Evolutionary conservation across 1,140 invertebrate genomes (phyloP), one percentile per base, ranked within the genome.

Genomic region (Solenopsis invicta): DNA sequence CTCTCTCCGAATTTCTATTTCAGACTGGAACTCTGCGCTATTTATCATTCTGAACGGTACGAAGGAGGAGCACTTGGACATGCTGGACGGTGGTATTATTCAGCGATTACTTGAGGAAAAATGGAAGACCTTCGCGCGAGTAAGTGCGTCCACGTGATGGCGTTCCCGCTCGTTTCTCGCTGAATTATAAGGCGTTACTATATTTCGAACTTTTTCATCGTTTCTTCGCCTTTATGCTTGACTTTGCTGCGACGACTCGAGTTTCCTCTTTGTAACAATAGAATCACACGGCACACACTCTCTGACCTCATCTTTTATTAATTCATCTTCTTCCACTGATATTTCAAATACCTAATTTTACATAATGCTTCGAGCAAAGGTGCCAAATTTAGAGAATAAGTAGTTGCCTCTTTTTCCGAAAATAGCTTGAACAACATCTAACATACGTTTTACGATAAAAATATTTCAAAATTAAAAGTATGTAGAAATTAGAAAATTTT

Each of bases 31-130:
- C 95, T 99, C 99, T 0, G 99, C 99, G 1, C 96, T 99, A 37
- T 99, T 99, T 95, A 99, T 99, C 85, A 99, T 99, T 91, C 96
- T 99, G 52, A 99, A 99, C 93, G 99, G 99, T 85, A 98, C 98
- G 34, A 99, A 99, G 94, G 98, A 99, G 92, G 99, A 99, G 91
- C 99, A 99, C 97, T 96, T 99, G 94, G 98, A 99, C 93, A 99
- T 99, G 99, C 96, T 99, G 87, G 99, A 99, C 92, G 99, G 99
- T 67, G 99, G 99, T 54, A 99, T 99, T 71, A 99, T 99, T 94
- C 98, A 99, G 94, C 97, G 99, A 92, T 95, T 99, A 69, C 96
- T 99, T 18, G 99, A 99, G 95, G 99, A 99, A 96, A 99, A 99
- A 95, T 99, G 99, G 99, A 99, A 99, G 95, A 99, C 99, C 4